phyloP scores from a whole-genome alignment of 2,888 invertebrate genomes.

The Oegoconia quadripuncta region DNA sequence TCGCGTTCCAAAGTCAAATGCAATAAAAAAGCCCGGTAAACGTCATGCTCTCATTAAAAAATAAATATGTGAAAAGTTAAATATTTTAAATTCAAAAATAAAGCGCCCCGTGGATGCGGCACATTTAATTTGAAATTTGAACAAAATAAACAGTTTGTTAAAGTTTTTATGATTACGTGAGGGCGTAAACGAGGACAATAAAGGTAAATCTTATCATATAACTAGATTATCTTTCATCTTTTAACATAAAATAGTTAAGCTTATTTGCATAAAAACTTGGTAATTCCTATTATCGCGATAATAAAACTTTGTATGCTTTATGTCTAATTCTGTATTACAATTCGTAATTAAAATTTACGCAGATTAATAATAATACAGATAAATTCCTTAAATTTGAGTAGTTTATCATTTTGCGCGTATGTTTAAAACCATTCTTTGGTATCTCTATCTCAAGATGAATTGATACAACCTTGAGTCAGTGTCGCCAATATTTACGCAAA shows the following conservation, averaged over 20 bases:
- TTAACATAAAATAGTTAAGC: neutral
- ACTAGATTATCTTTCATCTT: slow-evolving; percentile 6
- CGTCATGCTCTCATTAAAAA: slow-evolving; percentile 10
- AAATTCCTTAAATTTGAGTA: no score
- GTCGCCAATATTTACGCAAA: slow-evolving; percentile 60
- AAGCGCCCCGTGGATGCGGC: neutral
- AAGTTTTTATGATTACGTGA: slow-evolving; percentile 15
- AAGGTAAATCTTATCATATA: slow-evolving; percentile 17
- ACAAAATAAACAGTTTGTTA: slow-evolving; percentile 10
- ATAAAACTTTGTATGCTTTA: no score
- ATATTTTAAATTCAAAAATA: slow-evolving; percentile 5
- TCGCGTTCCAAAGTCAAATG: slow-evolving; percentile 21
- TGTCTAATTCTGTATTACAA: no score
- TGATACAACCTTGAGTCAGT: slow-evolving; percentile 50
- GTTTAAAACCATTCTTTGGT: neutral
- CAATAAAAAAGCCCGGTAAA: slow-evolving; percentile 43
- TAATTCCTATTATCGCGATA: neutral
- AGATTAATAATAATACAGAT: no score
- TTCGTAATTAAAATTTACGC: no score
- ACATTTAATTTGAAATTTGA: slow-evolving; percentile 1
- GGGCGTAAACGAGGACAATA: slow-evolving; percentile 15
- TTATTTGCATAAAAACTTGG: slow-evolving; percentile 1
- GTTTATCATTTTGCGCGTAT: no score
- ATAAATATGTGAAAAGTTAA: slow-evolving; percentile 3
- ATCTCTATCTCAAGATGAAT: slow-evolving; percentile 30